Evolutionary conservation across 2,113 vertebrate species (phyloP), one percentile per base, ranked within the genome.

Genomic region (Boleophthalmus pectinirostris): DNA sequence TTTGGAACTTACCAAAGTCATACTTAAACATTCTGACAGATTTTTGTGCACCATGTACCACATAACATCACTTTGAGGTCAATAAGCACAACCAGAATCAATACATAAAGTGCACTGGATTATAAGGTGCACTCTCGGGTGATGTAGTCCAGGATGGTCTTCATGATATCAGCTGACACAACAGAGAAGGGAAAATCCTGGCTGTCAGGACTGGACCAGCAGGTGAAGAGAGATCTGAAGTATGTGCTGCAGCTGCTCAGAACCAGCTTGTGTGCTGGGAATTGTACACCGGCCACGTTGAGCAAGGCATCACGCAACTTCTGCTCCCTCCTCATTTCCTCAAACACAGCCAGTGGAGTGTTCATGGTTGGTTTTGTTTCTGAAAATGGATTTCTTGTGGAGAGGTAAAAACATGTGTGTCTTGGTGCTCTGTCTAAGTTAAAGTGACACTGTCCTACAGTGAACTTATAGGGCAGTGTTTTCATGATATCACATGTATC

Each of bases 231-330:
- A 18, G 1, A 21, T 29, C 12, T 77, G 68, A 83, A 80, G 68
- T 23, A 83, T 0, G 23, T 2, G 66, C 77, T 80, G 74, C 71
- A 66, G 68, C 46, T 25, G 0, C 74, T 74, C 43, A 83, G 74
- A 57, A 83, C 21, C 16, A 83, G 3, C 63, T 14, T 71, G 57
- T 83, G 82, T 61, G 58, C 57, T n/a, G 47, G 66, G n/a, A 77
- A 74, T 16, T 77, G 68, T 0, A 25, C 43, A 1, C 25, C 46
- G 0, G 20, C 35, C 6, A 35, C 68, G 16, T 2, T 23, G 63
- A 83, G 64, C 51, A 77, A 29, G 6, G 64, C 20, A 23, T 83
- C 77, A 14, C 77, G 68, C 11, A 83, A 49, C 4, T 56, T 9
- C 23, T 24, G 57, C 2, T 24, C 24, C 57, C 57, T 24, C 23